Evolutionary conservation across 2,888 invertebrate species (phyloP), one percentile per base, ranked within the genome.

Genomic region (Dryomyza anilis): DNA sequence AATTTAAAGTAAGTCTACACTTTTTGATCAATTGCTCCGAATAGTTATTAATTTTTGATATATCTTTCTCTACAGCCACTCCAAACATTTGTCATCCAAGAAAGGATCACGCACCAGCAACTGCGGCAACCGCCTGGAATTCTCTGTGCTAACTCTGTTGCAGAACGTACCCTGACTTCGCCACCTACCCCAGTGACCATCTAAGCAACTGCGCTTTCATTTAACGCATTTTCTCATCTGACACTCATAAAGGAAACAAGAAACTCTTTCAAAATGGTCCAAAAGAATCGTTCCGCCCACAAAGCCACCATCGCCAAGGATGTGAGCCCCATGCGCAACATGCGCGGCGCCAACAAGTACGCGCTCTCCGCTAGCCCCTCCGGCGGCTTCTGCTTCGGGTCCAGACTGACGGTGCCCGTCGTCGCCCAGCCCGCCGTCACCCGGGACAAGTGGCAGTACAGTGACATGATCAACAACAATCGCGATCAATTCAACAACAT

Each of bases 71-170:
- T 71, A 23, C 84, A 94, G 93, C 85, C 88, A 93, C 83, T 90
- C 90, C 71, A 93, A 93, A 86, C 91, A 93, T 84, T 87, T 94
- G 75, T 87, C 88, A 78, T 91, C 92, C 67, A 88, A 90, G 76
- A 91, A 93, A 87, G 91, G 92, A 74, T 94, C 93, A 76, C 89
- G 94, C 76, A 88, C 90, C 72, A 94, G 92, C 73, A 94, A 93
- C 85, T 89, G 92, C 83, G 94, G 91, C 72, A 94, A 94, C 86
- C 88, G 89, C 66, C 85, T 94, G 84, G 94, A 94, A 87, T 89
- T 93, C 82, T 87, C 91, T 78, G 93, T 94, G 48, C 88, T 94
- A 55, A 93, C 92, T 57, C 91, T 89, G 80, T 85, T 94, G 58
- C 92, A 93, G 83, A 93, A 91, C 91, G 94, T 94, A 70, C 94